Conservation (phyloP, 2,888 invertebrate genomes). For the Nebria salina region DNA sequence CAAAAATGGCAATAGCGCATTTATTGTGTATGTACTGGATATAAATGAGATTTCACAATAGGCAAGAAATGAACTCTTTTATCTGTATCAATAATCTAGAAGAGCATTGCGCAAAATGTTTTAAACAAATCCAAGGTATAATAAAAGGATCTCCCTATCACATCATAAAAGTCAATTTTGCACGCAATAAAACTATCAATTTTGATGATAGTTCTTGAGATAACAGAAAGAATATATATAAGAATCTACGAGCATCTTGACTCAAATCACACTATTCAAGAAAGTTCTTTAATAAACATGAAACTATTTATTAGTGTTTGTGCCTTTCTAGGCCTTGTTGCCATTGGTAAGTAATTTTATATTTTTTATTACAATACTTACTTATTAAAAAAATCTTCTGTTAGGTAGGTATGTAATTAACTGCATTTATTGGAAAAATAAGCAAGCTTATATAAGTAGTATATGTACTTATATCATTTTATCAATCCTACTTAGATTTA, state of each 20-base stretch:
- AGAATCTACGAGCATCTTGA: background rate
- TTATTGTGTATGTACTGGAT: too few relatives aligned
- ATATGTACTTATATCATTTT: too few relatives aligned
- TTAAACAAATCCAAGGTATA: background rate
- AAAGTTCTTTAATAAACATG: background rate
- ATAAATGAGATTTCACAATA: too few relatives aligned
- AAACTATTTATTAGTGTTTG: background rate
- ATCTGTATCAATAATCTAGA: too few relatives aligned
- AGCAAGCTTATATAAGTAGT: too few relatives aligned
- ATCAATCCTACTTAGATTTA: too few relatives aligned
- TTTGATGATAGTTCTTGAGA: background rate
- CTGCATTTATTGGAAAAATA: too few relatives aligned
- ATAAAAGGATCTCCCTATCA: background rate
- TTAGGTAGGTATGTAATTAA: too few relatives aligned
- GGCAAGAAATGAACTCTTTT: too few relatives aligned
- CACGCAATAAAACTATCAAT: conserved; percentile 1
- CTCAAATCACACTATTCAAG: background rate
- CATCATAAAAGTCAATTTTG: background rate
- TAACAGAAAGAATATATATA: background rate
- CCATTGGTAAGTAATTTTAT: background rate
- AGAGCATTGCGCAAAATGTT: background rate
- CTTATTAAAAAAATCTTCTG: background rate
- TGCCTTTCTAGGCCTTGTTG: background rate
- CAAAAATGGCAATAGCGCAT: too few relatives aligned
- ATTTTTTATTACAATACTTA: background rate